Evolutionary conservation across 2,888 invertebrate genomes (phyloP), one percentile per base, ranked within the genome.

Genomic region (Lithophane ornitopus): DNA sequence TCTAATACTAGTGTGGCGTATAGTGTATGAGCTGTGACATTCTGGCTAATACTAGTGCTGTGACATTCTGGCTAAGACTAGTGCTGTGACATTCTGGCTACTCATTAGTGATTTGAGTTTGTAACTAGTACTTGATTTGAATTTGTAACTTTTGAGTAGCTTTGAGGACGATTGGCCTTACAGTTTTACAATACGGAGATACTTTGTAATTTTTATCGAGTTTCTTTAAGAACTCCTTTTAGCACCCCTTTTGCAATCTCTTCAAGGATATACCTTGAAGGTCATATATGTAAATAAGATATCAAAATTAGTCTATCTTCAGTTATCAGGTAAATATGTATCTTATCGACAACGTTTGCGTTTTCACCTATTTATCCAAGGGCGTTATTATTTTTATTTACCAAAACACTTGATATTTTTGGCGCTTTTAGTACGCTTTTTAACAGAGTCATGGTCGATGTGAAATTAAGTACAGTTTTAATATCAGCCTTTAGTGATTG

Each of bases 351-450:
- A 58, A 74, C 16, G 52, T 71, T 67, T 77, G 61, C n/a, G 39
- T 85, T 69, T 85, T 80, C 71, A 76, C 85, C 83, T 58, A 79
- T 78, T 69, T 81, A 63, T 46, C 63, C 74, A 84, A 87, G 84
- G 84, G 74, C 74, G 26, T 4, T 41, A 54, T 41, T 70, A 63
- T 84, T 76, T 72, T 34, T 70, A 62, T 85, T 77, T 73, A 67
- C 39, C 19, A 61, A 80, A 70, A 83, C 39, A 28, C 41, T 59
- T 26, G 46, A 28, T 41, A 22, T 34, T 59, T 66, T 74, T 61
- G 46, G 26, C 28, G n/a, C 14, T 52, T 75, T 44, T 6, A 28
- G 39, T 70, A 26, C 34, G 22, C 0, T 26, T 65, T 56, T 74
- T 68, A 81, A 80, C 41, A 46, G 49, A 39, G 69, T 59, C 59